Evolutionary conservation across 2,888 invertebrate genomes (phyloP).

Genomic region (Drosophila fulvimacula): DNA sequence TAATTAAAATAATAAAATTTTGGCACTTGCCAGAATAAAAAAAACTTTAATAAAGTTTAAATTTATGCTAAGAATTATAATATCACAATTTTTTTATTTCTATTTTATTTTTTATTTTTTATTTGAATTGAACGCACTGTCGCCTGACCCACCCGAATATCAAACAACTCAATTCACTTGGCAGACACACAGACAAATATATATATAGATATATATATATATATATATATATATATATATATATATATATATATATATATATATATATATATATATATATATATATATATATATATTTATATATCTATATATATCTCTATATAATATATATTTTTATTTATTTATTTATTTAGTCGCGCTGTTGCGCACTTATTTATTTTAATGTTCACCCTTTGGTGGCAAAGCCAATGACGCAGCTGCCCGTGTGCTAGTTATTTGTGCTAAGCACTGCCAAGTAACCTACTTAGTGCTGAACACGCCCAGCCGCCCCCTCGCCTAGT

Average conservation of each 20-base stretch:
- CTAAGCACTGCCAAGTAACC: conserved; percentile 77
- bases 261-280: conserved; percentile 39
- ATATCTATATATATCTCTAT: no score
- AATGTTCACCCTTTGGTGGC: conserved; percentile 47
- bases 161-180: conserved; percentile 26
- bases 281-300: conserved; percentile 3
- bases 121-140: conserved; percentile 11
- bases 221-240: no score
- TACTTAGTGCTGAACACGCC: conserved; percentile 47
- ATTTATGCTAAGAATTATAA: no score
- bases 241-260: conserved; percentile 22
- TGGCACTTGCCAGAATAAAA: no score
- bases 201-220: conserved; percentile 9
- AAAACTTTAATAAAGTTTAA: no score
- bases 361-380: conserved; percentile 40
- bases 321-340: conserved; percentile 18
- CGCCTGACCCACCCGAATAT: conserved; percentile 29
- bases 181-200: conserved; percentile 15
- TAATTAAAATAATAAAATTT: no score
- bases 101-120: no score
- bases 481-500: conserved; percentile 1
- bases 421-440: conserved; percentile 71
- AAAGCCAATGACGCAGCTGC: conserved; percentile 55
- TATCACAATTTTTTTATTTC: no score
- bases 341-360: conserved; percentile 38